phyloP scores from a whole-genome alignment of 2,113 vertebrate species.

The Phyllostomus discolor region DNA sequence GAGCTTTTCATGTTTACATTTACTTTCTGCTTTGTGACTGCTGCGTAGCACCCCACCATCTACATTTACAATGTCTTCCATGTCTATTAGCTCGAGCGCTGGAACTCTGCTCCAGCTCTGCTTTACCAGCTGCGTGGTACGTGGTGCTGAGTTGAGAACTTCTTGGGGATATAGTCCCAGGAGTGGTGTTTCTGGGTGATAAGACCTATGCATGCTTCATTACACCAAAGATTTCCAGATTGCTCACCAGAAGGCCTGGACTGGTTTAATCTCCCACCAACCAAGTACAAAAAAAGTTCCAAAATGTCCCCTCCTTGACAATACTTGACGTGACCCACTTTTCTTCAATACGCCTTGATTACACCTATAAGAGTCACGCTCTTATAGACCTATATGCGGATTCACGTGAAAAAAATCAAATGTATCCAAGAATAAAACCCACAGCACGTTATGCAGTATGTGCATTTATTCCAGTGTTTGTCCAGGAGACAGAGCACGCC shows the following conservation, averaged over 20 bases:
- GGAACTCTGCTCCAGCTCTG: background rate
- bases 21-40: background rate
- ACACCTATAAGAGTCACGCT: constrained; percentile 80
- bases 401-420: constrained; percentile 83
- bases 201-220: background rate
- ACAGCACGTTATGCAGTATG: constrained; percentile 80
- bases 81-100: background rate
- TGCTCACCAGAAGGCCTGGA: constrained; percentile 12
- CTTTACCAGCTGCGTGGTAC: background rate
- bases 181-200: background rate
- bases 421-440: constrained; percentile 83
- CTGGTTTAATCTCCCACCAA: background rate
- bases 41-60: fast-evolving
- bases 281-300: background rate
- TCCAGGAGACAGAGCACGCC: background rate
- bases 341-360: constrained; percentile 75
- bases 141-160: background rate
- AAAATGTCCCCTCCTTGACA: background rate
- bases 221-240: background rate
- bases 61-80: background rate
- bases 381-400: constrained; percentile 77
- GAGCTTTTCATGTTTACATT: background rate
- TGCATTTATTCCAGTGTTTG: constrained; percentile 83
- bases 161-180: background rate
- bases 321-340: background rate